phyloP scores from a whole-genome alignment of 2,888 invertebrate genomes.

The Parapristionchus giblindavisi region DNA sequence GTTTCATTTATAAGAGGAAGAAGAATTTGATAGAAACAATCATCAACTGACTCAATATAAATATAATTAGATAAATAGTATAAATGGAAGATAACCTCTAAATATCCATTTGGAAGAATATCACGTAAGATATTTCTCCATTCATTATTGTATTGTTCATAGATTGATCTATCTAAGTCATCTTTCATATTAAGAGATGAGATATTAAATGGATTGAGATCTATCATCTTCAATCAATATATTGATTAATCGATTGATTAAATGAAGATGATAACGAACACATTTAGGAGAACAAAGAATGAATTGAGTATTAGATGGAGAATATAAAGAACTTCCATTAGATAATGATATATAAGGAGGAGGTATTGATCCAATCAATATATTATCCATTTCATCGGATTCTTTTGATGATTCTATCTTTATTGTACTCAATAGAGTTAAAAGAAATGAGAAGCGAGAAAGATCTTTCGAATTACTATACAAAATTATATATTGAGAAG shows the following conservation, averaged over 20 bases:
- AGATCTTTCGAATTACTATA: not conserved
- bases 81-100: not conserved
- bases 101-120: constrained; percentile 1
- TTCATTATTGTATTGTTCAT: not conserved
- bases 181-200: constrained; percentile 2
- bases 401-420: not conserved
- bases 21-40: constrained; percentile 1
- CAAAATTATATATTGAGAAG: constrained; percentile 13
- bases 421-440: not conserved
- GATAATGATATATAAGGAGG: constrained; percentile 22
- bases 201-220: constrained; percentile 15
- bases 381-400: not conserved
- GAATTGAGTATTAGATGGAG: constrained; percentile 44
- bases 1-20: not conserved
- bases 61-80: not conserved
- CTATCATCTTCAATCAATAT: constrained; percentile 3
- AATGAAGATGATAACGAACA: not conserved
- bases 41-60: not conserved
- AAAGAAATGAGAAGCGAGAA: not conserved
- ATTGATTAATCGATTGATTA: not conserved
- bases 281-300: constrained; percentile 45
- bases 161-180: not conserved
- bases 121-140: not conserved
- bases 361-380: constrained; percentile 6
- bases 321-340: constrained; percentile 51